Conservation (phyloP, 1,140 invertebrate genomes). For the Hyphantria cunea region DNA sequence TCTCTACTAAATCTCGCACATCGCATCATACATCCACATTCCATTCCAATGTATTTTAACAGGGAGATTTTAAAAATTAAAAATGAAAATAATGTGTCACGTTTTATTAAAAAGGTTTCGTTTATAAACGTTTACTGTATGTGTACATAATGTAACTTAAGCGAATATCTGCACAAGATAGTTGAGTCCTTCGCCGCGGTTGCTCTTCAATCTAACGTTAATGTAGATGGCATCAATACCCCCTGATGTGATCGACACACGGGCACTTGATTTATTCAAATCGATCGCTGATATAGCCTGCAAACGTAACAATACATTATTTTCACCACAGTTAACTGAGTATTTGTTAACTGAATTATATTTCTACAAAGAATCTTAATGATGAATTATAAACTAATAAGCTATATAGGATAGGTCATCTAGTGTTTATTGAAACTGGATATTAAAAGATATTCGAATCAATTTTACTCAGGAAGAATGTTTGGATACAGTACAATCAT, state of each 20-base stretch:
- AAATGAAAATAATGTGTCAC: neutral
- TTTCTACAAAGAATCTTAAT: too few species aligned
- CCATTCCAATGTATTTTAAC: neutral
- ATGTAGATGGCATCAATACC: conserved; percentile 55
- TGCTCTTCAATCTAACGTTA: conserved; percentile 62
- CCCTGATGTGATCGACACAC: conserved; percentile 51
- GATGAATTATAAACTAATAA: too few species aligned
- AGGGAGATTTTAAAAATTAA: neutral
- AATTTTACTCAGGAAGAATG: too few species aligned
- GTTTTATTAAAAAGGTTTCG: too few species aligned
- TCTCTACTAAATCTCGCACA: too few species aligned
- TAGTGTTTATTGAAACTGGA: too few species aligned
- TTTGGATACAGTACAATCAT: too few species aligned
- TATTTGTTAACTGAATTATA: too few species aligned
- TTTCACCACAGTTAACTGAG: neutral
- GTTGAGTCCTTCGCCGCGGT: conserved; percentile 51
- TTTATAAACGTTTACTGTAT: too few species aligned
- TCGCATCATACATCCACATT: too few species aligned
- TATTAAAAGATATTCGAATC: too few species aligned
- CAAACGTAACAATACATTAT: conserved; percentile 31
- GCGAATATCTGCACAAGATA: conserved; percentile 65
- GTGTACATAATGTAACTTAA: conserved; percentile 19
- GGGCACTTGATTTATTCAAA: conserved; percentile 42
- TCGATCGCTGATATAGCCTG: conserved; percentile 62
- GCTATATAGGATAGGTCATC: too few species aligned